Percentiles rank a stretch among this genome's conserved stretches.
Evolutionary conservation across 2,888 invertebrate genomes (phyloP).

Genomic region (Glaucopsyche alexis): DNA sequence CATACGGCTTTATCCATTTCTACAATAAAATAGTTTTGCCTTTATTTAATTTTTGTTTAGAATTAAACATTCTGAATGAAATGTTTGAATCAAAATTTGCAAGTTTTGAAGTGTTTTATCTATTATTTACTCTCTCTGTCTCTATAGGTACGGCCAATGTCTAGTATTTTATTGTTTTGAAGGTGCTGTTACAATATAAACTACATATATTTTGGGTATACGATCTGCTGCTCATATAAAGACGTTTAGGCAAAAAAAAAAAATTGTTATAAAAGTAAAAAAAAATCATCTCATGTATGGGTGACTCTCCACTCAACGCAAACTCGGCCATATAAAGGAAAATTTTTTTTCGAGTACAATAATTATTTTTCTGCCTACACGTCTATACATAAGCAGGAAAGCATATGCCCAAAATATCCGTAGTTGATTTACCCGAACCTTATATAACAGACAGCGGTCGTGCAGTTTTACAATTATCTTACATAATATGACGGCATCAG

Average conservation of each 20-base stretch:
- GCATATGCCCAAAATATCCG: too few species aligned
- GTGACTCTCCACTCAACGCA: too few species aligned
- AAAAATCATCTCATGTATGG: too few species aligned
- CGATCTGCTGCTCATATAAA: too few species aligned
- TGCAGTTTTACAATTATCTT: not conserved
- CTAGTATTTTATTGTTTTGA: not conserved
- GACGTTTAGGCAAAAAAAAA: too few species aligned
- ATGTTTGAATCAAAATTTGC: not conserved
- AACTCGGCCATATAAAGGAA: too few species aligned
- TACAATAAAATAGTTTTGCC: not conserved
- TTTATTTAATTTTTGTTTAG: not conserved
- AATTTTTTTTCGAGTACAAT: too few species aligned
- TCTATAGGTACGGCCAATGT: not conserved
- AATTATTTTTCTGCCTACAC: too few species aligned
- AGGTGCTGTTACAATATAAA: not conserved
- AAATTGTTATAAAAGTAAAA: too few species aligned
- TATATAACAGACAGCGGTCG: not conserved
- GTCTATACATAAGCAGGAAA: too few species aligned
- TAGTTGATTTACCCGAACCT: too few species aligned
- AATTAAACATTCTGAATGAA: not conserved
- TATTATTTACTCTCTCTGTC: not conserved
- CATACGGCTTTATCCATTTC: not conserved
- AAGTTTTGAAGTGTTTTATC: not conserved
- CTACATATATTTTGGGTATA: too few species aligned
- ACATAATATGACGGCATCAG: constrained; percentile 11